Evolutionary conservation across 2,797 vertebrate species (phyloP), one percentile per base, ranked within the genome.

Genomic region (Cirrhinus mrigala): DNA sequence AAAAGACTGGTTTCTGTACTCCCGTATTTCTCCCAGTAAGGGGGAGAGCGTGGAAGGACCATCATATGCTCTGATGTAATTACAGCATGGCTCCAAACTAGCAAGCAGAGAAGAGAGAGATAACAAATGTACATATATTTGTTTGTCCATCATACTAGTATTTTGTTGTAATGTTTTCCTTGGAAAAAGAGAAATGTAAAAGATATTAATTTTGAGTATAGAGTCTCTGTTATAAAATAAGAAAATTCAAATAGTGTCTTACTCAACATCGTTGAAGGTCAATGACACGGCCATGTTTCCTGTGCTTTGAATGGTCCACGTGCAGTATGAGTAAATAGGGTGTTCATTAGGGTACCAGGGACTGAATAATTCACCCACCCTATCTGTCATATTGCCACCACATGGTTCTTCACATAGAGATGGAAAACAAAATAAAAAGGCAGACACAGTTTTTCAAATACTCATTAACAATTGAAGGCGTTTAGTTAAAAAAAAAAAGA

Each of bases 61-160:
- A 46, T 87, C 79, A 58, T 76, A 85, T 1, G 85, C 78, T 7
- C 5, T 74, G 22, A 87, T 64, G 24, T 37, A 73, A 64, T 87
- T 79, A 62, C 70, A 83, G 56, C 70, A 64, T 15, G 1, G 8
- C 29, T 82, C 81, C 18, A 83, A 62, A 4, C 81, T 83, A 44
- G 9, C 22, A 74, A 1, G 16, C 3, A 11, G 54, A n/a, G 1
- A 79, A 7, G 16, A 79, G 6, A 40, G 54, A 6, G 22, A 14
- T 24, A 73, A 73, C 44, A 20, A 14, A 16, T 37, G 14, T 7
- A 44, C 40, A 71, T 56, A 9, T 56, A 56, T 56, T 56, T 56
- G 54, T 7, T 56, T 22, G 22, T n/a, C 22, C 22, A 68, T 16
- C 66, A 68, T 68, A 68, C 37, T 37, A 10, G 0, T 37, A 37